These are phyloP conservation scores for Dermochelys coriacea DNA, from an alignment of 2,797 vertebrate species.

Conservation along the genomic window DNA sequence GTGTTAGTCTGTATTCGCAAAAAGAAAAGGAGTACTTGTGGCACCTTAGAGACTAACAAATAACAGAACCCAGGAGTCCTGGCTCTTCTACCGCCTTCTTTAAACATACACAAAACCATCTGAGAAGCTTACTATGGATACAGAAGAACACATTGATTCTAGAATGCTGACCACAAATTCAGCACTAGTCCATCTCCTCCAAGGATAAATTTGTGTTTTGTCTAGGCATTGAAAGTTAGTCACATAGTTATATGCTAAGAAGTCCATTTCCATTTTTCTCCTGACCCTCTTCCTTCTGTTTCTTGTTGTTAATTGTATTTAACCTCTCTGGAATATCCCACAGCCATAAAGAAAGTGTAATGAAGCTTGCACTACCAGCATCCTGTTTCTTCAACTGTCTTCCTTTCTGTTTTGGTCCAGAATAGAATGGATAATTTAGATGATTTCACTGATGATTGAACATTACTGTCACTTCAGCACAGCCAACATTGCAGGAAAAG, in stretches of 20 bases:
- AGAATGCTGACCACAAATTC: neutral
- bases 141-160: neutral
- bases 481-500: neutral
- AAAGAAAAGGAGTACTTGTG: too few relatives aligned
- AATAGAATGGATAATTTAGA: conserved; percentile 1
- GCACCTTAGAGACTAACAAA: too few relatives aligned
- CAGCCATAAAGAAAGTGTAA: conserved; percentile 4
- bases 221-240: neutral
- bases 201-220: neutral
- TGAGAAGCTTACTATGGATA: neutral
- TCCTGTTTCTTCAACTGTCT: conserved; percentile 1
- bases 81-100: neutral
- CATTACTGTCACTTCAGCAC: neutral
- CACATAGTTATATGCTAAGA: neutral
- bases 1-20: too few relatives aligned
- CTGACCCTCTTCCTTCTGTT: conserved; percentile 6
- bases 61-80: neutral
- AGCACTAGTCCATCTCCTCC: neutral
- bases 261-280: neutral
- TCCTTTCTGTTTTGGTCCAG: neutral
- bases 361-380: neutral
- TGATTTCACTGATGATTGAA: neutral
- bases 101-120: neutral
- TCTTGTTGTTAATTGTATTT: conserved; percentile 6
- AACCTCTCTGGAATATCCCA: neutral